Base-by-base conservation (phyloP, 2,888 invertebrate genomes). In the Agonopterix alstromeriana region DNA sequence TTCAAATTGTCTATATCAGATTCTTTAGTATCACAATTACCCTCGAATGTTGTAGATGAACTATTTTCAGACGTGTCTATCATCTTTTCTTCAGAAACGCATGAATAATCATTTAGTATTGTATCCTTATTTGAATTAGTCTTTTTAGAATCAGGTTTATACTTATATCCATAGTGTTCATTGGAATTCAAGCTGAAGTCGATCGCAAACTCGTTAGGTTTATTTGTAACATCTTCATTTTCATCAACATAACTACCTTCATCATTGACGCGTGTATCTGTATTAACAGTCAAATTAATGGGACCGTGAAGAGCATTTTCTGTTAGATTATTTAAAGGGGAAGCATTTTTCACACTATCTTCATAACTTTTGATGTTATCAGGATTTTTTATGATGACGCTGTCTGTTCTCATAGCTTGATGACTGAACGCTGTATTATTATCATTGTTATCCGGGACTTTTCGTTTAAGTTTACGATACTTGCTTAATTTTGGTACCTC, bases 311-410 rank as follows among this genome's bases (percentile, higher is more conserved):
- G 67, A 9, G 40, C 36, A 38, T 38, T 38, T 8, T 36, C 17
- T 47, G 45, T 10, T 9, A 9, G 0, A 11, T 43, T 41, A 43
- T 50, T 58, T 50, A 50, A 49, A 52, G 17, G 36, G 5, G n/a
- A 43, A 12, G 42, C 65, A 27, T 27, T 27, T 27, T 7, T 27
- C 27, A 27, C 27, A 27, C 27, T 27, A 27, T 27, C 27, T 52
- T 77, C 75, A 43, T 56, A 56, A 47, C 57, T 65, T 62, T 75
- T 81, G 2, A 57, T 53, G 56, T 78, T 86, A 53, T 88, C 88
- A 9, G 87, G 87, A 69, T 87, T 88, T 73, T 87, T 85, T 52
- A 87, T 87, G 36, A 88, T 88, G 1, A 88, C 88, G 63, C 88
- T 88, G 53, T 88, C 80, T 36, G 77, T 85, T 68, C 88, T 73